A percentile compares a stretch with the other conserved stretches of the same genome.
Evolutionary conservation across 2,113 vertebrate species (phyloP).

Genomic region (Anhinga anhinga): DNA sequence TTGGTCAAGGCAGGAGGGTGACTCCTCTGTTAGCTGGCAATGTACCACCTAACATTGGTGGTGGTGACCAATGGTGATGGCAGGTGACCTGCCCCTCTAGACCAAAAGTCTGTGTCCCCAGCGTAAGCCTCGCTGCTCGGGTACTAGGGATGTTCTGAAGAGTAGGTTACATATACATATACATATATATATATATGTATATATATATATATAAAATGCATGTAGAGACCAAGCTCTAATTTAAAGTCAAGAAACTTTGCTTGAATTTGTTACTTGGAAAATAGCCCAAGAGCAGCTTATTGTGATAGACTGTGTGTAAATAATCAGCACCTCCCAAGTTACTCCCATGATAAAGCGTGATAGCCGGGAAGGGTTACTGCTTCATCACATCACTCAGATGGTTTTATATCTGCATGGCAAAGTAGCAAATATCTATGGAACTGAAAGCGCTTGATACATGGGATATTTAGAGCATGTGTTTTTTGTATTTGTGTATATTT

Average conservation of each 20-base stretch:
- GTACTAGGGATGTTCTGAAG: background rate
- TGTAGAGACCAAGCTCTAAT: background rate
- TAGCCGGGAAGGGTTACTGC: background rate
- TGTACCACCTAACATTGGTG: background rate
- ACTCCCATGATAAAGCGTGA: background rate
- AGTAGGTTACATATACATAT: no score
- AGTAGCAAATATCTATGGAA: background rate
- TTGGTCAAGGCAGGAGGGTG: background rate
- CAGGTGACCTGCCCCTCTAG: background rate
- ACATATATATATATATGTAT: no score
- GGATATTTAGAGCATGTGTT: background rate
- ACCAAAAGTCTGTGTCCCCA: background rate
- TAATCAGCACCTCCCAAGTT: background rate
- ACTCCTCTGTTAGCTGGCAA: background rate
- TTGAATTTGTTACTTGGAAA: background rate
- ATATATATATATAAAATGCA: no score
- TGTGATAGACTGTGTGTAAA: background rate
- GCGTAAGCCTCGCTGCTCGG: background rate
- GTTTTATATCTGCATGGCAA: conserved; percentile 6
- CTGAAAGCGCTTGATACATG: background rate
- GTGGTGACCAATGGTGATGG: no score
- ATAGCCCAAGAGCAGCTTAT: background rate
- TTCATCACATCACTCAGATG: background rate
- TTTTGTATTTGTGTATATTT: background rate
- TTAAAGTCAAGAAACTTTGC: background rate